These are phyloP conservation scores for Automeris io DNA, from an alignment of 2,888 invertebrate species.

Conservation along the genomic window DNA sequence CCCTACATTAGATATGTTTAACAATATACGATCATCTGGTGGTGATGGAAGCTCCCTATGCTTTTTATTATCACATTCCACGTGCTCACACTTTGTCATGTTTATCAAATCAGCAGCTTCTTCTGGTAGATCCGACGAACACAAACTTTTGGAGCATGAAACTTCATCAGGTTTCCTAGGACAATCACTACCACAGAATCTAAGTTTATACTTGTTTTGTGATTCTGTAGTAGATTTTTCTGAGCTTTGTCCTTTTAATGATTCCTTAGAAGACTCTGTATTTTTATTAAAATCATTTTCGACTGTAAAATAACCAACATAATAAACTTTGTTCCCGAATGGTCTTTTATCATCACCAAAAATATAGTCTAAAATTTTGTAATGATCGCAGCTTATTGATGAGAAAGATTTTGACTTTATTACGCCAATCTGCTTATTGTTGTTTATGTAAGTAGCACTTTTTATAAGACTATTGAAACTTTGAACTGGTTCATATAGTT, in stretches of 20 bases:
- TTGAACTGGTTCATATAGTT: not conserved
- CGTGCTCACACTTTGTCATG: constrained; percentile 39
- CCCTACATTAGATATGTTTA: constrained; percentile 33
- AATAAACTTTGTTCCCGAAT: constrained; percentile 42
- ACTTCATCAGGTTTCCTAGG: constrained; percentile 14
- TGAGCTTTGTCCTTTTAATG: constrained; percentile 18
- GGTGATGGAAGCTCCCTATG: constrained; percentile 28
- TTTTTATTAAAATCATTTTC: constrained; percentile 29
- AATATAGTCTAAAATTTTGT: constrained; percentile 45
- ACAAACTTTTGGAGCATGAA: constrained; percentile 26
- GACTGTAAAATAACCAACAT: constrained; percentile 54
- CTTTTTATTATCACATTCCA: constrained; percentile 33
- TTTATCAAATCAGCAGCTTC: constrained; percentile 26
- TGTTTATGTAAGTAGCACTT: constrained; percentile 28
- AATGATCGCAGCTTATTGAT: constrained; percentile 23
- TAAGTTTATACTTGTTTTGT: constrained; percentile 24
- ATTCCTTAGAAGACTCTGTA: constrained; percentile 13
- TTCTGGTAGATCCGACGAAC: constrained; percentile 35
- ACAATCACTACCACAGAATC: constrained; percentile 32
- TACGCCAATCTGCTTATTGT: constrained; percentile 18
- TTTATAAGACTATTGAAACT: constrained; percentile 22
- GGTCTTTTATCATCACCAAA: constrained; percentile 33
- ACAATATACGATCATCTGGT: constrained; percentile 36
- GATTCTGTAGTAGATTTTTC: constrained; percentile 16
- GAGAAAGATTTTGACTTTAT: constrained; percentile 38